These are phyloP conservation scores for Amblyteles armatorius DNA, from an alignment of 2,888 invertebrate genomes.

Conservation along the genomic window DNA sequence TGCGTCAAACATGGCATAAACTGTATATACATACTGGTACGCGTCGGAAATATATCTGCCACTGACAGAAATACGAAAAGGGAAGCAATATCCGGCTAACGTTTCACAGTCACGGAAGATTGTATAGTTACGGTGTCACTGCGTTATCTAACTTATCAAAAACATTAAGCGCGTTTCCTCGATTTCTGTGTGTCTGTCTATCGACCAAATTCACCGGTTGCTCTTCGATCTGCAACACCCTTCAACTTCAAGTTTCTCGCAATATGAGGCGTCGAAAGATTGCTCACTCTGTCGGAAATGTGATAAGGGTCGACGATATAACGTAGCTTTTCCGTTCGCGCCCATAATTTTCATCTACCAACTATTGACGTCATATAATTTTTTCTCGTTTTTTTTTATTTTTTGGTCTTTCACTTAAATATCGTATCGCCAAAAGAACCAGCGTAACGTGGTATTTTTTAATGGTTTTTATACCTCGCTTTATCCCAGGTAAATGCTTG, in stretches of 20 bases:
- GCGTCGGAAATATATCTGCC: slow-evolving; percentile 28
- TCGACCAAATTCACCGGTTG: slow-evolving; percentile 1
- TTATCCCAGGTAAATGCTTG: neutral
- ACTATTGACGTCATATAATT: neutral
- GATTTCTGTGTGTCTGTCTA: neutral
- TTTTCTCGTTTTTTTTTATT: neutral
- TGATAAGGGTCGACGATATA: neutral
- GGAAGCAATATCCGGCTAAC: slow-evolving; percentile 16
- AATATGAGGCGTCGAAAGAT: neutral
- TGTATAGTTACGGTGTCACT: neutral
- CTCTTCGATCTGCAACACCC: neutral
- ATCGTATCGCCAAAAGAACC: neutral
- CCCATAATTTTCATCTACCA: neutral
- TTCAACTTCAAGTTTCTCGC: slow-evolving; percentile 7
- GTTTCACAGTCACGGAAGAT: slow-evolving; percentile 17
- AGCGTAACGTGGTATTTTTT: neutral
- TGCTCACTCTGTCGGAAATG: neutral
- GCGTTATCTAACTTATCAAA: neutral
- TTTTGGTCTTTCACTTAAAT: neutral
- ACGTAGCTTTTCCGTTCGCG: neutral
- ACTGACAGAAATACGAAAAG: slow-evolving; percentile 36
- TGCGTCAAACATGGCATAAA: neutral
- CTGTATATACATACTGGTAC: neutral
- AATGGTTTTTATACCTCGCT: no score
- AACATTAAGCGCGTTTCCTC: neutral